Base-by-base conservation (phyloP, 2,888 invertebrate species). In the Tachina lurida region DNA sequence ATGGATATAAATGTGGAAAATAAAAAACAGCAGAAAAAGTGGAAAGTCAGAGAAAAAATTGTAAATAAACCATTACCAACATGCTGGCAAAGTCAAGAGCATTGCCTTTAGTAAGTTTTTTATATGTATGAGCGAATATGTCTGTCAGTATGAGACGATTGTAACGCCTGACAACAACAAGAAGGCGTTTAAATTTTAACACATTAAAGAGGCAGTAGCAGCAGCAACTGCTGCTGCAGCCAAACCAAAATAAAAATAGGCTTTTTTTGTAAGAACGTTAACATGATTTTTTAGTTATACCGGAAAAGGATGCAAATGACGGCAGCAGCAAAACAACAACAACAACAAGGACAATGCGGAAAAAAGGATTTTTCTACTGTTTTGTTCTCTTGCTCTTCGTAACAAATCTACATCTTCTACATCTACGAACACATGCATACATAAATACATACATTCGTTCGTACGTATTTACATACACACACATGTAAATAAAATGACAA, bases 111-210 rank as follows among this genome's bases (percentile, higher is more conserved):
- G 83, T 86, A 83, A 75, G 71, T 45, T 45, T 83, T 79, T 13
- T 15, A 41, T 73, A 47, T 63, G 45, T 79, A 15, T 47, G 56
- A 22, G 39, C 31, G 43, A 60, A 41, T 60, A 9, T 60, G 58
- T 65, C 41, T 80, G 17, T n/a, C 31, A 75, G 60, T 31, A 70
- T 63, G 67, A 73, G 65, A 45, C 71, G 54, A 67, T 71, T 86
- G 86, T 80, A 86, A 86, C 83, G 86, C 86, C 86, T 86, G 86
- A 86, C 83, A 86, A 86, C 86, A 86, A 83, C 86, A 86, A 73
- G 31, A n/a, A 81, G 76, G 83, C 86, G 79, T 86, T 86, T 83
- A 86, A 86, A 86, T 83, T 86, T 86, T 86, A 83, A 83, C 86
- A 86, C 86, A 83, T 86, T 86, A 83, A 86, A 75, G 22, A 31